phyloP scores from a whole-genome alignment of 2,888 invertebrate genomes.

The Cryptophagus acutangulus region DNA sequence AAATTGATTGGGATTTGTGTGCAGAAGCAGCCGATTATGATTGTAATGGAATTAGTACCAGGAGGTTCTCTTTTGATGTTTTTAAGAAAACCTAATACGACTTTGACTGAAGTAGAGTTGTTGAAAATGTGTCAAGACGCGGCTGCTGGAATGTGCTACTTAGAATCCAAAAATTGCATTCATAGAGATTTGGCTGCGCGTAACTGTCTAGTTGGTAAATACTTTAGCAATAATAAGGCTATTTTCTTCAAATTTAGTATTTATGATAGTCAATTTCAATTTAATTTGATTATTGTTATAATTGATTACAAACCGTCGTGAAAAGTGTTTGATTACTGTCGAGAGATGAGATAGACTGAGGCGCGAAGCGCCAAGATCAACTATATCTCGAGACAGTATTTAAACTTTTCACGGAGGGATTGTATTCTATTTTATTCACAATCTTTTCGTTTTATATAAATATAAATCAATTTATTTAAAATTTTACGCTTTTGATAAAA shows the following conservation, averaged over 20 bases:
- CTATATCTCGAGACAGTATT: no score
- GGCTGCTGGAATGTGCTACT: slow-evolving; percentile 90
- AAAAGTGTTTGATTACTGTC: no score
- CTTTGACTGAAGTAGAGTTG: slow-evolving; percentile 57
- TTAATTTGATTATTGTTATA: not conserved
- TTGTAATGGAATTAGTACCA: slow-evolving; percentile 95
- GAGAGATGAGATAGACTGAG: no score
- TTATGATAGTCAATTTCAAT: not conserved
- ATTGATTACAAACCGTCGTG: no score
- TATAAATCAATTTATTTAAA: no score
- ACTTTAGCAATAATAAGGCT: no score
- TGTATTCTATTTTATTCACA: no score
- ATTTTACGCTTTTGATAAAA: no score
- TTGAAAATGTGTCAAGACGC: slow-evolving; percentile 92
- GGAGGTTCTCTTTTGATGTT: slow-evolving; percentile 88
- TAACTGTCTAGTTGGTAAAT: slow-evolving; percentile 79
- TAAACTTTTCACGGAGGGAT: no score
- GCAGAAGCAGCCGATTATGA: slow-evolving; percentile 97
- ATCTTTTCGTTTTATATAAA: no score
- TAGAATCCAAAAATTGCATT: slow-evolving; percentile 93
- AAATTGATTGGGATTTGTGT: slow-evolving; percentile 95
- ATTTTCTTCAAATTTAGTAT: no score
- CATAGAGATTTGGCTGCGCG: slow-evolving; percentile 93
- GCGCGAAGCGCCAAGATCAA: no score
- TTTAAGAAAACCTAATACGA: slow-evolving; percentile 71